Base-by-base conservation (phyloP, 1,140 invertebrate species). In the Trinorchestia longiramus region DNA sequence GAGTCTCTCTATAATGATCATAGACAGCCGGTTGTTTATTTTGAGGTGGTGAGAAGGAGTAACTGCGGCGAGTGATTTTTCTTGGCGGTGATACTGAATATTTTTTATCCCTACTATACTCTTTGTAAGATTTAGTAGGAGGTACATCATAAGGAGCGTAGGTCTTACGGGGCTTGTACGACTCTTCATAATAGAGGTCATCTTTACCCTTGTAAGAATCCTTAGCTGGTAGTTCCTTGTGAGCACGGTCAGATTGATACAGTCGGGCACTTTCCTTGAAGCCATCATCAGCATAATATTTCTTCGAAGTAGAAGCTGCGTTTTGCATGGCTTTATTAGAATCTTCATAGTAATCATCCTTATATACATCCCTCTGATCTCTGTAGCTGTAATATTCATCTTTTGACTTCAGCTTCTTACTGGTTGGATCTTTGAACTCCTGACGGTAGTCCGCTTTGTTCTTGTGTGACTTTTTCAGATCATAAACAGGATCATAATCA, bases 241-340 rank as follows among this genome's bases (percentile, higher is more conserved):
- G 44, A 45, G 40, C 40, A 43, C 92, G 43, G 19, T 94, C 44
- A 28, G 43, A 45, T 0, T 44, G 92, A 43, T 94, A 94, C 15
- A 40, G 6, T 47, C 44, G 6, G 6, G 19, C 28, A 40, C 47
- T 94, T 40, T 47, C 44, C 43, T 94, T 94, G 92, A 43, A 94
- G 88, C 41, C 88, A 94, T 94, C 92, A 94, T 90, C 88, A 90
- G 15, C 88, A 90, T 15, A 90, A 90, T 90, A 90, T 90, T 90
- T 90, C 88, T 90, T 90, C 4, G 88, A 90, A 53, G n/a, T n/a
- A 40, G n/a, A 90, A 42, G 88, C n/a, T 42, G 88, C 43, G 88
- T 41, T 90, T 42, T 36, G 41, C 88, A 42, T 11, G 62, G 62
- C 41, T 43, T 90, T 90, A 28, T 90, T 11, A 17, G 88, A 42